phyloP scores from a whole-genome alignment of 2,888 invertebrate genomes.

The Microplitis deprimator region DNA sequence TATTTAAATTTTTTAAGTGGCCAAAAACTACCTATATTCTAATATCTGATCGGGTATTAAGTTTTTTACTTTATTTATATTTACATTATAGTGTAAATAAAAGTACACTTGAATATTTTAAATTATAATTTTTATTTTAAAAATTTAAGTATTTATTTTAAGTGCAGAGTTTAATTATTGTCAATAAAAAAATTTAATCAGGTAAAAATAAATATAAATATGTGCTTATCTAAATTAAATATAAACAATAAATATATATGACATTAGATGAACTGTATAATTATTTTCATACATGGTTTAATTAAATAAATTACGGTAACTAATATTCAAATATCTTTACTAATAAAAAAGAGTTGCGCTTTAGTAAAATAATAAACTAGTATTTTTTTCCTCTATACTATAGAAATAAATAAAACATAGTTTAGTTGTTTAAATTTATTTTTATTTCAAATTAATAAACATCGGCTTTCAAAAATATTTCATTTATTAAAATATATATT shows the following conservation, averaged over 20 bases:
- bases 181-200: no score
- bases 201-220: background rate
- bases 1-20: no score
- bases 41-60: no score
- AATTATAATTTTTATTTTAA: background rate
- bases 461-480: background rate
- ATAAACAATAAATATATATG: background rate
- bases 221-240: background rate
- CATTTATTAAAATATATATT: background rate
- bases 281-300: constrained; percentile 53
- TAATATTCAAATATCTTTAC: constrained; percentile 8
- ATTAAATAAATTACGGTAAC: constrained; percentile 45
- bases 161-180: background rate
- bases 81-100: background rate
- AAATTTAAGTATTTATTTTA: background rate
- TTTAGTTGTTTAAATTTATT: background rate
- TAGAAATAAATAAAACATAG: background rate
- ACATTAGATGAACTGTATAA: constrained; percentile 45
- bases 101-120: background rate
- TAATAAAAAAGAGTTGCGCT: background rate
- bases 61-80: no score
- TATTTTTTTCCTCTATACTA: background rate
- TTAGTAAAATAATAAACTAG: background rate
- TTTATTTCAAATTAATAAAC: no score
- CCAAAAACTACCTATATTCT: no score